Conservation (phyloP, 2,888 invertebrate genomes). For the Leptothorax acervorum region DNA sequence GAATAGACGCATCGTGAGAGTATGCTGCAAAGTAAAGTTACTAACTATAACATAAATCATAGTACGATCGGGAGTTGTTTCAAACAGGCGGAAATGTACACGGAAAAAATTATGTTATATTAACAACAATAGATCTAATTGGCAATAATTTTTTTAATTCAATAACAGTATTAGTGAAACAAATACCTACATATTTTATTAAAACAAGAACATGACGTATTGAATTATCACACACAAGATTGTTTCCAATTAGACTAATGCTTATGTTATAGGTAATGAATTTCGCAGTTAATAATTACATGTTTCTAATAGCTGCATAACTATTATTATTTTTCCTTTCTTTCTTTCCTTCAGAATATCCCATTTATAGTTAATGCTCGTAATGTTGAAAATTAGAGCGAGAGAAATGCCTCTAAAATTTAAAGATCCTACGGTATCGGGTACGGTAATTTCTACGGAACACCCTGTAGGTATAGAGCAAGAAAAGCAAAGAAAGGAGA, state of each 20-base stretch:
- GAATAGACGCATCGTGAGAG: conserved; percentile 86
- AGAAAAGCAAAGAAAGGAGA: conserved; percentile 47
- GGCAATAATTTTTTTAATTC: too few relatives aligned
- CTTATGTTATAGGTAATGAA: not conserved
- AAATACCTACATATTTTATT: too few relatives aligned
- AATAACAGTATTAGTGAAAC: too few relatives aligned
- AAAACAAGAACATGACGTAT: too few relatives aligned
- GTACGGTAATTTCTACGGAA: conserved; percentile 46
- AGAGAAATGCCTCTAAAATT: not conserved
- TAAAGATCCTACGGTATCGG: conserved; percentile 4
- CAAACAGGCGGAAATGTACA: not conserved
- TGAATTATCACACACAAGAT: too few relatives aligned
- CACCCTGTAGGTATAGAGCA: conserved; percentile 21
- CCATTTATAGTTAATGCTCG: not conserved
- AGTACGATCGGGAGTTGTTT: too few relatives aligned
- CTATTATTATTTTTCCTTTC: not conserved
- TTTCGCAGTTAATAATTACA: not conserved
- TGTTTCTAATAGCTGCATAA: not conserved
- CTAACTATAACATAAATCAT: not conserved
- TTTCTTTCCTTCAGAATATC: not conserved
- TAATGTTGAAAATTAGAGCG: not conserved
- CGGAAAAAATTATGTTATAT: too few relatives aligned
- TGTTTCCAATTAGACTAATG: too few relatives aligned
- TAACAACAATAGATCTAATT: too few relatives aligned
- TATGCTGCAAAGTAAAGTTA: conserved; percentile 29